A percentile compares a stretch with the other conserved stretches of the same genome.
phyloP scores from a whole-genome alignment of 2,888 invertebrate species.

The Octodonta nipae region DNA sequence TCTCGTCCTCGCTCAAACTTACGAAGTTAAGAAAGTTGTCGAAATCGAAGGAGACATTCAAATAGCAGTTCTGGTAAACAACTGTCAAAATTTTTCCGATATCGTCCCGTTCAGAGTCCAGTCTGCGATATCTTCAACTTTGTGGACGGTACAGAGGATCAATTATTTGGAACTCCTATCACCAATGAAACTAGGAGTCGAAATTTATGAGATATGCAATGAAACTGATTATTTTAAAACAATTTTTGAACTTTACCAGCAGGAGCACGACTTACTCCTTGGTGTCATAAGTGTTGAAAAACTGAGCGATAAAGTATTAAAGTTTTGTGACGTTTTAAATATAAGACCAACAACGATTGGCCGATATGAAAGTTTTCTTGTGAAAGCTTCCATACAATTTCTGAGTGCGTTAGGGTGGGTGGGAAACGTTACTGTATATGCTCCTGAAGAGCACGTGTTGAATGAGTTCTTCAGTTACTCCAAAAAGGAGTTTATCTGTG shows the following conservation, averaged over 20 bases:
- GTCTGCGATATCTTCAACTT: constrained; percentile 25
- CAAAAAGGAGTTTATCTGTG: constrained; percentile 26
- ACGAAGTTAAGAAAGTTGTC: constrained; percentile 13
- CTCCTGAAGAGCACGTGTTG: constrained; percentile 22
- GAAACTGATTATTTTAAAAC: constrained; percentile 24
- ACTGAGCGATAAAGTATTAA: constrained; percentile 17
- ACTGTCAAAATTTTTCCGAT: constrained; percentile 18
- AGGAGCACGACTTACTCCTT: constrained; percentile 18
- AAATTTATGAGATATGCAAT: constrained; percentile 25
- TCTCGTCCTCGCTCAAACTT: constrained; percentile 4
- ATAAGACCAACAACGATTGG: constrained; percentile 16
- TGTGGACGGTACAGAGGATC: constrained; percentile 28
- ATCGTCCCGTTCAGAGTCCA: constrained; percentile 14
- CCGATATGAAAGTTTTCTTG: constrained; percentile 16
- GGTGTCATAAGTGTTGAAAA: constrained; percentile 21
- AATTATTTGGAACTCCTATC: constrained; percentile 23
- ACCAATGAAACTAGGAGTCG: constrained; percentile 23
- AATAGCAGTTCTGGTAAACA: constrained; percentile 24
- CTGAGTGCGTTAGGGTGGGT: constrained; percentile 24
- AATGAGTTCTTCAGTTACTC: constrained; percentile 27
- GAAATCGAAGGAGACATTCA: constrained; percentile 23
- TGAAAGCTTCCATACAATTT: constrained; percentile 25
- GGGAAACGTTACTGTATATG: constrained; percentile 27
- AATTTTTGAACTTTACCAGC: constrained; percentile 24
- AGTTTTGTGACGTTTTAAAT: constrained; percentile 24